Conservation (phyloP, 23 tunicate genomes). For the Aplidium turbinatum region DNA sequence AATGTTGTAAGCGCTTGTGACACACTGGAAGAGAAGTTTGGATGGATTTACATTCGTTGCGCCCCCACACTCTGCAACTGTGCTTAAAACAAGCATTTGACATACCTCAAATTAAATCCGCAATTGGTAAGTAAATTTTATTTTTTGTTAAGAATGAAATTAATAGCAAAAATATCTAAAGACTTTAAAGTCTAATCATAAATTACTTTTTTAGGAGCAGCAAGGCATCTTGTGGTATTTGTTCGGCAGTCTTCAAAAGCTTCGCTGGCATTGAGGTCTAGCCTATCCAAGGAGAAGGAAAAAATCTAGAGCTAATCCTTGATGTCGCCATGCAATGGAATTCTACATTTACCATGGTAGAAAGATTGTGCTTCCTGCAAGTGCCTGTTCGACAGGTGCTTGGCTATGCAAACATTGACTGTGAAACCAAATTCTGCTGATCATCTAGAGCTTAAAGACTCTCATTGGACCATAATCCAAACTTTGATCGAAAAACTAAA, state of each 20-base stretch:
- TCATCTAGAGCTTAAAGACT: slow-evolving; percentile 33
- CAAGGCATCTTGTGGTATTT: slow-evolving; percentile 39
- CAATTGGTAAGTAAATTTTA: slow-evolving; percentile 12
- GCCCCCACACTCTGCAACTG: slow-evolving; percentile 24
- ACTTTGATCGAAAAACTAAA: slow-evolving; percentile 20
- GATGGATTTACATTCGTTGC: slow-evolving; percentile 4
- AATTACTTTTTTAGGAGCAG: slow-evolving; percentile 51
- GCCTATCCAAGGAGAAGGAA: slow-evolving; percentile 28
- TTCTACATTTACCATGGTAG: slow-evolving; percentile 43
- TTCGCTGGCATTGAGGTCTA: slow-evolving; percentile 33
- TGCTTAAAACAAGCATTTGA: slow-evolving; percentile 30
- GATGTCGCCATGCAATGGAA: slow-evolving; percentile 49
- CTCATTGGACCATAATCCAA: slow-evolving; percentile 36
- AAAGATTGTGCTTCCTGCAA: slow-evolving; percentile 40
- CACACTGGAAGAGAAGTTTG: slow-evolving; percentile 6
- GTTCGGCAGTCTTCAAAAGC: slow-evolving; percentile 49
- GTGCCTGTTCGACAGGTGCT: slow-evolving; percentile 45
- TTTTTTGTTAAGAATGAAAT: not conserved
- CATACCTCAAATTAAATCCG: slow-evolving; percentile 1
- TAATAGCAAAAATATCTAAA: too few species aligned
- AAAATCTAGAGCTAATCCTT: slow-evolving; percentile 30
- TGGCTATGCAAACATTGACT: slow-evolving; percentile 32
- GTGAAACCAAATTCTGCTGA: slow-evolving; percentile 37
- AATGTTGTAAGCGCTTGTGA: slow-evolving; percentile 12
- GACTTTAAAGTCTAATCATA: too few species aligned